Percentiles rank a stretch among this genome's conserved stretches.
Conservation (phyloP, 2,888 invertebrate genomes). For the Torymus texanus region DNA sequence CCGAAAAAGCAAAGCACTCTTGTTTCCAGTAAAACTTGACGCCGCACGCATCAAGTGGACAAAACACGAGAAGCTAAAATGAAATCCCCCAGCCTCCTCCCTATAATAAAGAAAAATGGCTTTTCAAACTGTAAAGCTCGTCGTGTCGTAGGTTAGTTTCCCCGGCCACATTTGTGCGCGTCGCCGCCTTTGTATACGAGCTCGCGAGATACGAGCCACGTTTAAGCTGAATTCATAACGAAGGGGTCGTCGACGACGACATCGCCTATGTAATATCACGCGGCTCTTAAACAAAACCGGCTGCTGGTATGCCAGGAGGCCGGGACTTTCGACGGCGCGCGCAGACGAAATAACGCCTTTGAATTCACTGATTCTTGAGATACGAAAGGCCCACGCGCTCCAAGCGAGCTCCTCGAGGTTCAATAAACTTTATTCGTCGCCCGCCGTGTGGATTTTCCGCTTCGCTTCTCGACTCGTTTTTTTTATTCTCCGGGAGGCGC, state of each 20-base stretch:
- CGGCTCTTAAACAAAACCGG: constrained; percentile 23
- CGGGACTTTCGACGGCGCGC: neutral
- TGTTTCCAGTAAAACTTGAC: too few relatives aligned
- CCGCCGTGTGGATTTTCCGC: neutral
- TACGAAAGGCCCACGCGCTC: neutral
- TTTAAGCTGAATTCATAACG: constrained; percentile 50
- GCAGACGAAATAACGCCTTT: constrained; percentile 32
- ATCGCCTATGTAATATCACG: constrained; percentile 5
- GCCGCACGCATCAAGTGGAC: too few relatives aligned
- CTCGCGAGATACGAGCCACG: constrained; percentile 24
- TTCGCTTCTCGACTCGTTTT: neutral
- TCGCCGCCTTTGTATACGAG: neutral
- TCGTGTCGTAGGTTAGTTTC: neutral
- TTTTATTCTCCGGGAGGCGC: neutral
- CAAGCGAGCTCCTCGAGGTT: neutral
- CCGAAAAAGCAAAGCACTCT: too few relatives aligned
- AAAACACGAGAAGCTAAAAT: neutral
- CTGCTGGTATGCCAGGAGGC: neutral
- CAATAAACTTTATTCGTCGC: constrained; percentile 7
- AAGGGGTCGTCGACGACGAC: constrained; percentile 11
- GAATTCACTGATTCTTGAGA: constrained; percentile 36
- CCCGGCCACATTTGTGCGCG: neutral
- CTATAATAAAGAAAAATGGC: constrained; percentile 10
- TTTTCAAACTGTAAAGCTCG: neutral
- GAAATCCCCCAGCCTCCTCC: neutral